These are phyloP conservation scores for Athalia rosae DNA, from an alignment of 2,888 invertebrate genomes.

Conservation along the genomic window DNA sequence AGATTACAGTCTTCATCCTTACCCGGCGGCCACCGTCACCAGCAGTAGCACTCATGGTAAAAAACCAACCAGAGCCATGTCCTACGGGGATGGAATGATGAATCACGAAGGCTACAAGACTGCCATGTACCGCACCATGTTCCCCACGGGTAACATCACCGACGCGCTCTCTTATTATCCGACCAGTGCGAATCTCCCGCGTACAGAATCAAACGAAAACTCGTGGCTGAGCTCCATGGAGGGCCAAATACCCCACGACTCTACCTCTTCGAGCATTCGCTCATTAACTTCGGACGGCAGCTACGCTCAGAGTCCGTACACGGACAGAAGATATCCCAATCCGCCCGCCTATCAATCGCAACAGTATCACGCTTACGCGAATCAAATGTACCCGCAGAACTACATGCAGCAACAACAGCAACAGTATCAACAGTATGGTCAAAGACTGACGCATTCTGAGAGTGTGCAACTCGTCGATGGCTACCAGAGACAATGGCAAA, in stretches of 20 bases:
- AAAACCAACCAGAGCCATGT: conserved; percentile 63
- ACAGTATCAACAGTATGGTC: conserved; percentile 61
- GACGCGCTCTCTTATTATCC: conserved; percentile 90
- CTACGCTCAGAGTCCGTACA: conserved; percentile 66
- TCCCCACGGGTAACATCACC: conserved; percentile 82
- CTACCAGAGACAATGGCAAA: conserved; percentile 67
- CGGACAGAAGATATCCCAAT: conserved; percentile 66
- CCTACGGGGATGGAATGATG: conserved; percentile 75
- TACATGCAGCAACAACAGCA: conserved; percentile 60
- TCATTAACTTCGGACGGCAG: conserved; percentile 68
- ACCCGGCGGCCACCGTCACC: conserved; percentile 68
- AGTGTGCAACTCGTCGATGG: conserved; percentile 65
- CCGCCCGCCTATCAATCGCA: conserved; percentile 69
- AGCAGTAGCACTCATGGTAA: conserved; percentile 66
- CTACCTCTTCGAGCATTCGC: conserved; percentile 76
- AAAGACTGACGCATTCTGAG: conserved; percentile 60
- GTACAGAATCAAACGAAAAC: conserved; percentile 76
- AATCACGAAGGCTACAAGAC: conserved; percentile 81
- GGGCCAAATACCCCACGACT: conserved; percentile 75
- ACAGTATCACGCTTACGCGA: conserved; percentile 66
- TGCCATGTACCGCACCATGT: conserved; percentile 80
- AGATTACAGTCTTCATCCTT: conserved; percentile 71
- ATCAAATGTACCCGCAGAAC: conserved; percentile 66
- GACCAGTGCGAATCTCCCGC: conserved; percentile 78
- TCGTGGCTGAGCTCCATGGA: conserved; percentile 79